A percentile compares a stretch with the other conserved stretches of the same genome.
These are phyloP conservation scores for Melanotus villosus DNA, from an alignment of 2,888 invertebrate species.

Conservation along the genomic window DNA sequence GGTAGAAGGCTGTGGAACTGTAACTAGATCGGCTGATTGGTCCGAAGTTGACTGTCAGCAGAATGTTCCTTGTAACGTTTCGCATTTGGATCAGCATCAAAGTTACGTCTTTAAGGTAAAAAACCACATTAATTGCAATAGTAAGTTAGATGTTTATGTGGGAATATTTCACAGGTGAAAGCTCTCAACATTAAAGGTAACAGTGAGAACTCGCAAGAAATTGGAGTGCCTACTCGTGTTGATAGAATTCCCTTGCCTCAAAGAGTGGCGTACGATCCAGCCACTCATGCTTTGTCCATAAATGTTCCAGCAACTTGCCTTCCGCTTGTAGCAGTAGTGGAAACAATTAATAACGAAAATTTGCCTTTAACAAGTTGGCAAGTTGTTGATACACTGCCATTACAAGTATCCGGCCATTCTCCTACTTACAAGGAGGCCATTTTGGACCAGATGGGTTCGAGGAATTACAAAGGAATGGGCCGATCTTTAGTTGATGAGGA, in stretches of 20 bases:
- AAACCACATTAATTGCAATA: too few species aligned
- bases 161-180: conserved; percentile 78
- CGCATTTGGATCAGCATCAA: conserved; percentile 88
- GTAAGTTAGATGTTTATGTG: too few species aligned
- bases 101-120: conserved; percentile 90
- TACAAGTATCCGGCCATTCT: conserved; percentile 80
- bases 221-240: conserved; percentile 85
- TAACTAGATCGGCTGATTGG: conserved; percentile 78
- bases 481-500: conserved; percentile 73
- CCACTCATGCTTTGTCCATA: conserved; percentile 82
- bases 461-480: conserved; percentile 66
- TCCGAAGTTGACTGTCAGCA: conserved; percentile 89
- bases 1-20: conserved; percentile 75
- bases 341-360: conserved; percentile 76
- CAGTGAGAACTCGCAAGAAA: conserved; percentile 89
- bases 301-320: conserved; percentile 86
- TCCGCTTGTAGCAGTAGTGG: conserved; percentile 82
- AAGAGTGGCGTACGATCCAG: conserved; percentile 87
- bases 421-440: conserved; percentile 81
- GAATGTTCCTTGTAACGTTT: conserved; percentile 90
- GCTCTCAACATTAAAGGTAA: conserved; percentile 90
- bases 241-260: conserved; percentile 86
- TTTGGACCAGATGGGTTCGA: conserved; percentile 75
- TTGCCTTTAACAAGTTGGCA: conserved; percentile 76
- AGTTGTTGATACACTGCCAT: conserved; percentile 80